Percentiles rank a stretch among this genome's conserved stretches.
Conservation (phyloP, 2,113 vertebrate genomes). For the Hippocampus mohnikei region DNA sequence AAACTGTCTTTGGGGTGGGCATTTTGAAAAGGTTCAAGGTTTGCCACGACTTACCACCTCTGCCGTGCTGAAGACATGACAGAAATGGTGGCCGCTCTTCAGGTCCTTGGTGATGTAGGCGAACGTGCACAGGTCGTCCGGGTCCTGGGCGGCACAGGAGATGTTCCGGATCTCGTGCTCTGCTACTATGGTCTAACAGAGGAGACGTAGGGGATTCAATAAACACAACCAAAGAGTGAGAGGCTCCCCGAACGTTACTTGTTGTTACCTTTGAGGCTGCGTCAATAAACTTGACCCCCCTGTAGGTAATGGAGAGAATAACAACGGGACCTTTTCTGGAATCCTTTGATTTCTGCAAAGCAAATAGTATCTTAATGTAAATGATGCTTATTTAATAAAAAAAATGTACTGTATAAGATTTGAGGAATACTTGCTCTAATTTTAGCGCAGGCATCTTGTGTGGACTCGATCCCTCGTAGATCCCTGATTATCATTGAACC, state of each 20-base stretch:
- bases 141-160: slow-evolving; percentile 96
- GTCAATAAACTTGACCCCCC: slow-evolving; percentile 96
- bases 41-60: slow-evolving; percentile 80
- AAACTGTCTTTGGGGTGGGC: not conserved
- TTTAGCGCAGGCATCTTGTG: slow-evolving; percentile 96
- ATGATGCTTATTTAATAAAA: too few species aligned
- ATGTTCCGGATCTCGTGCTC: slow-evolving; percentile 98
- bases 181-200: slow-evolving; percentile 86
- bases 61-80: slow-evolving; percentile 95
- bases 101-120: slow-evolving; percentile 99
- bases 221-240: not conserved
- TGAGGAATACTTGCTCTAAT: slow-evolving; percentile 80
- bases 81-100: slow-evolving; percentile 96
- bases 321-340: slow-evolving; percentile 93
- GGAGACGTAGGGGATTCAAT: slow-evolving; percentile 4
- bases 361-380: not conserved
- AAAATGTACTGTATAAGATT: not conserved
- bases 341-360: slow-evolving; percentile 88
- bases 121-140: slow-evolving; percentile 92
- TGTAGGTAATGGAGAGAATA: slow-evolving; percentile 94
- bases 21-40: not conserved
- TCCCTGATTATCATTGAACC: slow-evolving; percentile 98
- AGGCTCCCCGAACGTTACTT: not conserved
- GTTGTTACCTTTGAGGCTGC: slow-evolving; percentile 89
- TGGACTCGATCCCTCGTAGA: slow-evolving; percentile 94